These are phyloP conservation scores for Corythoichthys haematopterus DNA, from an alignment of 2,113 vertebrate species.

Conservation along the genomic window DNA sequence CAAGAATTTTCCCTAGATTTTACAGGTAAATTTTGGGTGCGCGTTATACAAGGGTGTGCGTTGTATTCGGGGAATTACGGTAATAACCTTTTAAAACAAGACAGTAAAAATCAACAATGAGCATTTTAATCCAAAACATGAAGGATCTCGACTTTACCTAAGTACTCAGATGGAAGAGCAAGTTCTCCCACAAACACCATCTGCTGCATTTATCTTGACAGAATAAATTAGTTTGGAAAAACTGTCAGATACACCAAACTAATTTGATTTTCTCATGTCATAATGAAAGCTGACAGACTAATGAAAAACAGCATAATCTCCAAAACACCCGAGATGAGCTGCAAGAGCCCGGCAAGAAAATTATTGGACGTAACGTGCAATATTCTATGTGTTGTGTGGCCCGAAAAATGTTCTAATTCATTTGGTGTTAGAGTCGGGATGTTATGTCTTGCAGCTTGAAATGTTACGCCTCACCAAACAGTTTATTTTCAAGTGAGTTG, in stretches of 20 bases:
- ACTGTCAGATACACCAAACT: conserved; percentile 63
- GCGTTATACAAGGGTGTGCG: too few species aligned
- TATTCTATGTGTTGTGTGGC: conserved; percentile 45
- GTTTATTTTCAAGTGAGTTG: conserved; percentile 60
- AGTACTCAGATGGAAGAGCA: conserved; percentile 31
- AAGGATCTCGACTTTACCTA: conserved; percentile 33
- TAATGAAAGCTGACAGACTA: conserved; percentile 70
- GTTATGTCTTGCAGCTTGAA: conserved; percentile 53
- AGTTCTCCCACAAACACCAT: conserved; percentile 67
- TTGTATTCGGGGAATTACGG: too few species aligned
- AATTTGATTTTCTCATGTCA: conserved; percentile 66
- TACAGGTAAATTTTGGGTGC: too few species aligned
- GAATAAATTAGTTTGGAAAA: conserved; percentile 67
- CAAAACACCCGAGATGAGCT: conserved; percentile 57
- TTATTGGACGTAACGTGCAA: conserved; percentile 32
- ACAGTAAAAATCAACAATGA: background rate
- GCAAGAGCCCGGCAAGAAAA: conserved; percentile 40
- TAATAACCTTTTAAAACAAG: too few species aligned
- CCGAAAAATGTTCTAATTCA: conserved; percentile 50
- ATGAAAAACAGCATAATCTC: conserved; percentile 65
- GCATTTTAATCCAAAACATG: conserved; percentile 33
- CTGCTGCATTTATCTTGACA: conserved; percentile 69
- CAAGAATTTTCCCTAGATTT: too few species aligned
- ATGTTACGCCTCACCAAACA: conserved; percentile 45
- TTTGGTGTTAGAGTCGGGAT: conserved; percentile 49